Conservation (phyloP, 2,113 vertebrate species). For the Centropus unirufus region DNA sequence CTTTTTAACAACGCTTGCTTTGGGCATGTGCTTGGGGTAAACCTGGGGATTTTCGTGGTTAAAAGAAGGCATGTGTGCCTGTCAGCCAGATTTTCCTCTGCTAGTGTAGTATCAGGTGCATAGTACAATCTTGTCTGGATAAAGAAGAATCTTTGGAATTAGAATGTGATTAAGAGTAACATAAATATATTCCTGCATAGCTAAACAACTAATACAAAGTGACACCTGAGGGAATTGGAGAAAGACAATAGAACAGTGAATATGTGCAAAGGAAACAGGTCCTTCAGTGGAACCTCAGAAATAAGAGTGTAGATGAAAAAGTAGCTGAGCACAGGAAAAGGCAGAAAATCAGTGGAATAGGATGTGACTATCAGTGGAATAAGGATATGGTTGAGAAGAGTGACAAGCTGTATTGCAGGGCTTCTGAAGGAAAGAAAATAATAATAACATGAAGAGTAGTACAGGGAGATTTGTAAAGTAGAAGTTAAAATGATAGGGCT, state of each 20-base stretch:
- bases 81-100: constrained; percentile 23
- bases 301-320: background rate
- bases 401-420: no score
- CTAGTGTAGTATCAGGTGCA: background rate
- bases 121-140: background rate
- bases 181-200: background rate
- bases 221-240: background rate
- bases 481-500: background rate
- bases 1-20: constrained; percentile 41
- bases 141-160: background rate
- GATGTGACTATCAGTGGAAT: background rate
- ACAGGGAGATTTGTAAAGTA: background rate
- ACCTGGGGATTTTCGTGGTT: constrained; percentile 14
- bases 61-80: background rate
- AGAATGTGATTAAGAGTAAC: background rate
- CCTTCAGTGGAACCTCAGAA: background rate
- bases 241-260: background rate
- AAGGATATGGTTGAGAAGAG: background rate
- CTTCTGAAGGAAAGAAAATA: background rate
- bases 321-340: background rate
- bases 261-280: background rate
- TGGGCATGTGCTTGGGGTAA: background rate
- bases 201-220: background rate
- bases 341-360: background rate
- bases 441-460: background rate